Evolutionary conservation across 2,113 vertebrate genomes (phyloP), one percentile per base, ranked within the genome.

Genomic region (Gulo gulo): DNA sequence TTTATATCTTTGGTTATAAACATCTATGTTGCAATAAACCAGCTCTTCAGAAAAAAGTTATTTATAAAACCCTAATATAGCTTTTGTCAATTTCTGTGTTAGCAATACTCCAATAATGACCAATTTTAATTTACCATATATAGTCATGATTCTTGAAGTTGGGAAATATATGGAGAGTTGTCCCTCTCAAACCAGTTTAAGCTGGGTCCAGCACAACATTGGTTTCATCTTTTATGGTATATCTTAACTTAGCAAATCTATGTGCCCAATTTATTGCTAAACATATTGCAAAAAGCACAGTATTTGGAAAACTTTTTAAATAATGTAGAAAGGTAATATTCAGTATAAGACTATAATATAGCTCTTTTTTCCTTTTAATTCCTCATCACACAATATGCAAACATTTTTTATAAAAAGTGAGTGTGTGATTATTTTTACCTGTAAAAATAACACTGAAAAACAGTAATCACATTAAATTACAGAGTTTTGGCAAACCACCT

Each of bases 281-380:
- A 80, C 31, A 0, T 91, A 31, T 50, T 94, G 5, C 18, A 92
- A 31, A 74, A 76, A n/a, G 52, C 74, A 59, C n/a, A 91, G 21
- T 71, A 95, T 83, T 95, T 39, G 82, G 81, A 13, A 94, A 71
- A 69, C 1, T 65, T 65, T 96, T 50, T 14, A 81, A 95, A 36
- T 78, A 61, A 71, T 52, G 12, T 52, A n/a, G 9, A 74, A 80
- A 88, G 7, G 14, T 42, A 29, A 81, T 82, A 74, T 8, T 42
- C 0, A 61, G 13, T 45, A n/a, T 7, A 80, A 59, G 11, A 45
- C 15, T 91, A 6, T 20, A 93, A 26, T 80, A 3, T 61, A 88
- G 42, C 1, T n/a, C 59, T 42, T 73, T 78, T 73, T 93, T 65
- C 34, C 31, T 88, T 31, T 76, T n/a, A 76, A 83, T 87, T 59